Evolutionary conservation across 2,113 vertebrate genomes (phyloP).

Genomic region (Mohoua ochrocephala): DNA sequence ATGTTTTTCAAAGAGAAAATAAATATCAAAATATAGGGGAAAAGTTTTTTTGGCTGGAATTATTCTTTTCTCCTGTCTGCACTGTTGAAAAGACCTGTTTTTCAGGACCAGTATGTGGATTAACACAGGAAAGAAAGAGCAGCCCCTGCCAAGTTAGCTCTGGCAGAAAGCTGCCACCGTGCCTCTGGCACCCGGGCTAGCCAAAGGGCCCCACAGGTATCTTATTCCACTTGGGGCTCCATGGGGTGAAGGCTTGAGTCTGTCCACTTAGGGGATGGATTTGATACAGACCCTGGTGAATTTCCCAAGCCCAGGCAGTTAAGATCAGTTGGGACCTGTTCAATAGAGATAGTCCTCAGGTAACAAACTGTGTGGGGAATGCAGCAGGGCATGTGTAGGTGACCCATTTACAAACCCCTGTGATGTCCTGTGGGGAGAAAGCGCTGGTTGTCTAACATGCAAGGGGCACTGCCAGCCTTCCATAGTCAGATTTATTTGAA

Average conservation of each 20-base stretch:
- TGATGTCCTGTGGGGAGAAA: fast-evolving
- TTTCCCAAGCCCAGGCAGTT: background rate
- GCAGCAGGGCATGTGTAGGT: background rate
- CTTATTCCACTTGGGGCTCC: background rate
- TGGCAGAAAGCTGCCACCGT: background rate
- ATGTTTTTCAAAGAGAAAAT: background rate
- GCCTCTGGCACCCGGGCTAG: background rate
- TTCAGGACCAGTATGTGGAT: background rate
- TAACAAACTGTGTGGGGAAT: background rate
- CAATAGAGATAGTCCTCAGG: background rate
- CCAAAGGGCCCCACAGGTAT: background rate
- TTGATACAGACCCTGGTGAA: background rate
- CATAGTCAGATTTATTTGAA: background rate
- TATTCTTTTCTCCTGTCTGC: background rate
- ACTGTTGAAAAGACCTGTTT: background rate
- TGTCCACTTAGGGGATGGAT: background rate
- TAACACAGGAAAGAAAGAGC: background rate
- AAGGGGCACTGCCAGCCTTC: background rate
- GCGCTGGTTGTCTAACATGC: background rate
- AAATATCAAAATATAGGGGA: background rate
- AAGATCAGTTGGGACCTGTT: background rate
- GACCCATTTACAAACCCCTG: background rate
- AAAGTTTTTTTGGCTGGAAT: background rate
- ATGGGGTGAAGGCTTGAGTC: background rate
- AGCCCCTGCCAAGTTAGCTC: background rate